phyloP scores from a whole-genome alignment of 1,140 invertebrate genomes.

The Latrodectus geometricus region DNA sequence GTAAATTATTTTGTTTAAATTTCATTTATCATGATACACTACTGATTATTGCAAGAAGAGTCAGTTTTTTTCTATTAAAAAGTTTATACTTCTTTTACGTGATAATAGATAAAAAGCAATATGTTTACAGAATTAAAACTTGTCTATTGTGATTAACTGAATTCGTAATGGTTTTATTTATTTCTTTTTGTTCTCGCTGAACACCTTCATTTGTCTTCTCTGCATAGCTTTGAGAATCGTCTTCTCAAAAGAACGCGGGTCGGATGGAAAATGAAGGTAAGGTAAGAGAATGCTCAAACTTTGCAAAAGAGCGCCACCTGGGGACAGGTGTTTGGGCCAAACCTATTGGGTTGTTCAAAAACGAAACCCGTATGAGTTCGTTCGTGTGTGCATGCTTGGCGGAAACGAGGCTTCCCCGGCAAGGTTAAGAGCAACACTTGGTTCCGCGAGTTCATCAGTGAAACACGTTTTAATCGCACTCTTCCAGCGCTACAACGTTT shows the following conservation, averaged over 20 bases:
- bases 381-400: constrained; percentile 15
- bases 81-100: no score
- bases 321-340: constrained; percentile 44
- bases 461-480: constrained; percentile 48
- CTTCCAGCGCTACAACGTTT: not conserved
- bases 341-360: constrained; percentile 22
- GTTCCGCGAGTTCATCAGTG: constrained; percentile 49
- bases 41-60: no score
- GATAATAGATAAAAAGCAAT: no score
- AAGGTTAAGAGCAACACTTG: constrained; percentile 60
- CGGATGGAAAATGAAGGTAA: not conserved
- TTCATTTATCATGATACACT: no score
- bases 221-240: not conserved
- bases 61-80: no score
- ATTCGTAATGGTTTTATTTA: no score
- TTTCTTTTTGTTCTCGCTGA: no score
- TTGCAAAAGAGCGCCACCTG: constrained; percentile 41
- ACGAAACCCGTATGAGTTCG: constrained; percentile 50
- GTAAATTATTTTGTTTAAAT: no score
- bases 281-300: not conserved
- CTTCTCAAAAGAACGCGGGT: not conserved
- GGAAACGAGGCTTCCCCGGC: constrained; percentile 52
- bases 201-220: not conserved
- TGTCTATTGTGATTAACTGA: no score
- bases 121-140: no score